Conservation (phyloP, 2,113 vertebrate genomes). For the Thomomys bottae region DNA sequence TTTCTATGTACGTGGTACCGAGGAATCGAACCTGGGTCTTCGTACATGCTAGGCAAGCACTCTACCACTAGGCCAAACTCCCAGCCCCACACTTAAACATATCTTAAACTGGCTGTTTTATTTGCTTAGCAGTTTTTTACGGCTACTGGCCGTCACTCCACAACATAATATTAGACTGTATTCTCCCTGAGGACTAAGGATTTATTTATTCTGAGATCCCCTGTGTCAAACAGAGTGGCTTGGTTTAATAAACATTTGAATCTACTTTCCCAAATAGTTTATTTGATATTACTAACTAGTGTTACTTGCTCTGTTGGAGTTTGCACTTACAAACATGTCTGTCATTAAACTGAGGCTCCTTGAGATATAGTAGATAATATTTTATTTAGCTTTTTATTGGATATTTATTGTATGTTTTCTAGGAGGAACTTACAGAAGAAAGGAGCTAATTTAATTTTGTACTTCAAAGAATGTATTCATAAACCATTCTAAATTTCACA, state of each 20-base stretch:
- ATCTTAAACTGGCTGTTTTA: neutral
- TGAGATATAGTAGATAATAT: neutral
- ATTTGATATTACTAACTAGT: neutral
- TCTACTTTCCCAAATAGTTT: neutral
- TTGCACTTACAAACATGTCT: neutral
- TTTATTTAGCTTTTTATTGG: neutral
- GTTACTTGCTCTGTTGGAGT: neutral
- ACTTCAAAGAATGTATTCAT: neutral
- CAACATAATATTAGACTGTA: neutral
- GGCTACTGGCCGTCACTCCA: neutral
- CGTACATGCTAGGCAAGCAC: no score
- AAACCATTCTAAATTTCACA: slow-evolving; percentile 25
- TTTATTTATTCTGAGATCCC: neutral
- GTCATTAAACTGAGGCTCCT: neutral
- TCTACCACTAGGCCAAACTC: no score
- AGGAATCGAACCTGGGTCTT: no score
- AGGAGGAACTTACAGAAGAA: neutral
- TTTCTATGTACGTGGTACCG: no score
- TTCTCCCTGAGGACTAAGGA: neutral
- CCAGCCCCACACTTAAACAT: no score
- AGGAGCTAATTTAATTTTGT: slow-evolving; percentile 1
- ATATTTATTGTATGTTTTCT: neutral
- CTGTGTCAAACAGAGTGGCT: neutral
- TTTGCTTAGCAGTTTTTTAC: neutral
- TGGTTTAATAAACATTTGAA: neutral